These are phyloP conservation scores for Neolamprologus toae DNA, from an alignment of 2,113 vertebrate species.

Conservation along the genomic window DNA sequence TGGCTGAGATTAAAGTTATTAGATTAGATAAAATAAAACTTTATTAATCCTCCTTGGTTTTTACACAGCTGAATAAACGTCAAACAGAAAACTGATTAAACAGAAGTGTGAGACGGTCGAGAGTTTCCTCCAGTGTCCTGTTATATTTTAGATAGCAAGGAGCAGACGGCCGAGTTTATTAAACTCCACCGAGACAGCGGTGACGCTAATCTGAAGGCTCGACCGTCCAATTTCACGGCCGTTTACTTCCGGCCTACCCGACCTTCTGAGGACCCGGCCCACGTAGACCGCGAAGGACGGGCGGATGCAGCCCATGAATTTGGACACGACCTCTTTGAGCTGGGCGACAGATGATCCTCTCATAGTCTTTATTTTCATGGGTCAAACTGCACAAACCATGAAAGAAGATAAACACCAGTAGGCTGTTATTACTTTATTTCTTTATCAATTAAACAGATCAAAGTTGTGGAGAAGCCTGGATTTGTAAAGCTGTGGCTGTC, in stretches of 20 bases:
- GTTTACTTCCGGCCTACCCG: rapidly evolving
- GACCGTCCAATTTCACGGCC: rapidly evolving
- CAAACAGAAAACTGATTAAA: too few species aligned
- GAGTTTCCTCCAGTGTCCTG: rapidly evolving
- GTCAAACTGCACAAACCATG: background rate
- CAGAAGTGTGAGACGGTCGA: too few species aligned
- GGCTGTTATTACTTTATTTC: background rate
- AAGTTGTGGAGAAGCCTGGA: background rate
- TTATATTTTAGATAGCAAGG: rapidly evolving
- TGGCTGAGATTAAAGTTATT: too few species aligned
- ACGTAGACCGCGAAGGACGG: rapidly evolving
- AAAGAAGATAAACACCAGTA: background rate
- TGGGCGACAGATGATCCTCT: background rate
- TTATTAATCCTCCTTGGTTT: too few species aligned
- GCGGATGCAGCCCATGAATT: too few species aligned
- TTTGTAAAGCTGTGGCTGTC: background rate
- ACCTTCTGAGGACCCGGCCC: too few species aligned
- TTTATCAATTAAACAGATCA: background rate
- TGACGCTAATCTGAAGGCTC: rapidly evolving
- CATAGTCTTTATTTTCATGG: background rate
- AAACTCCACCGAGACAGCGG: too few species aligned
- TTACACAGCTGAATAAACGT: rapidly evolving
- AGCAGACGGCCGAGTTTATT: too few species aligned
- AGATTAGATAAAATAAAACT: too few species aligned
- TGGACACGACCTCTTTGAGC: background rate